Conservation (phyloP, 2,797 vertebrate species). For the Brachyalestes nurse region DNA sequence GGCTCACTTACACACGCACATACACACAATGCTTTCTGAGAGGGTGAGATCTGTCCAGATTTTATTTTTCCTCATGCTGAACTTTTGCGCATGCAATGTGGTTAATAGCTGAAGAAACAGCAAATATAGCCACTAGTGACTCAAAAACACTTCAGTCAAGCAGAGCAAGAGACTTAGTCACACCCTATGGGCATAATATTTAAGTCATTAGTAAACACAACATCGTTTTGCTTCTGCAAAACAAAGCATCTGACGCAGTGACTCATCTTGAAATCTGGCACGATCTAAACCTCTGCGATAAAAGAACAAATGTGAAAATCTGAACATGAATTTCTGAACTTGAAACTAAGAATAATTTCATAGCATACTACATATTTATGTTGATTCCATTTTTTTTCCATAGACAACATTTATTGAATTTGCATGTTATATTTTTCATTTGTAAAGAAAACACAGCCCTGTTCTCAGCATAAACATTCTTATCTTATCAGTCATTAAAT, state of each 20-base stretch:
- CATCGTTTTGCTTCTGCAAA: not conserved
- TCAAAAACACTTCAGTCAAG: too few species aligned
- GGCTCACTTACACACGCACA: not conserved
- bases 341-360: too few species aligned
- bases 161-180: too few species aligned
- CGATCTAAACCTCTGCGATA: not conserved
- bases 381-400: not conserved
- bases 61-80: not conserved
- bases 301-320: too few species aligned
- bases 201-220: too few species aligned
- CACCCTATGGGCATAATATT: too few species aligned
- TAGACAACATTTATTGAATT: not conserved
- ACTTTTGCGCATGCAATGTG: not conserved
- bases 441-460: not conserved
- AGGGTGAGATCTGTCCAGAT: not conserved
- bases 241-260: not conserved
- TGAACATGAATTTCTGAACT: too few species aligned
- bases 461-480: not conserved
- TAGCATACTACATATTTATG: too few species aligned
- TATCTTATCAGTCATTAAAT: slow-evolving; percentile 20
- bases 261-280: not conserved
- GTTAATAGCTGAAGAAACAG: too few species aligned
- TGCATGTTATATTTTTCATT: not conserved
- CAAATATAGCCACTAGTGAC: too few species aligned
- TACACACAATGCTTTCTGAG: not conserved